phyloP scores from a whole-genome alignment of 1,140 invertebrate genomes.

The Vanessa tameamea region DNA sequence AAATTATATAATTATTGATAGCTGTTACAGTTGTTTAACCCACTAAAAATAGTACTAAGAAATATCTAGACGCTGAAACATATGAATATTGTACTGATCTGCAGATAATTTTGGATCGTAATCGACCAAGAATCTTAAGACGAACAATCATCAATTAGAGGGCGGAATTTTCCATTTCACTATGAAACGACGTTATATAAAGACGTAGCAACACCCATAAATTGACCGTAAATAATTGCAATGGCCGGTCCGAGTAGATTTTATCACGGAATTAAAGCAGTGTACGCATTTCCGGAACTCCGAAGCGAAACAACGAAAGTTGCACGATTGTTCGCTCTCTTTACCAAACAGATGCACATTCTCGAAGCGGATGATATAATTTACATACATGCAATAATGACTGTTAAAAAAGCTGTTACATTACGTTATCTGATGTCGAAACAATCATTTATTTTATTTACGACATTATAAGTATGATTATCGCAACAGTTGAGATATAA shows the following conservation, averaged over 20 bases:
- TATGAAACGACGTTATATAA: conserved; percentile 27
- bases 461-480: background rate
- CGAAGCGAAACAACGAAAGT: conserved; percentile 33
- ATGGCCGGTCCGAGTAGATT: conserved; percentile 26
- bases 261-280: conserved; percentile 34
- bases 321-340: conserved; percentile 31
- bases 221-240: conserved; percentile 21
- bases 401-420: background rate
- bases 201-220: conserved; percentile 32
- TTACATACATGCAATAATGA: conserved; percentile 1
- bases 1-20: background rate
- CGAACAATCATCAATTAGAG: background rate
- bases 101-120: background rate
- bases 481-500: background rate
- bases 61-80: too few species aligned
- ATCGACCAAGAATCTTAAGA: background rate
- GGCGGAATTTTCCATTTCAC: conserved; percentile 24
- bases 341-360: conserved; percentile 19
- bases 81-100: too few species aligned
- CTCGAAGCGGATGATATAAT: conserved; percentile 2
- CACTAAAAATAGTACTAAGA: too few species aligned
- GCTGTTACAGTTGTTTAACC: too few species aligned
- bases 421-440: background rate
- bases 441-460: background rate
- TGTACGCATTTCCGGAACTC: conserved; percentile 35